Evolutionary conservation across 2,888 invertebrate genomes (phyloP).

Genomic region (Latheticus oryzae): DNA sequence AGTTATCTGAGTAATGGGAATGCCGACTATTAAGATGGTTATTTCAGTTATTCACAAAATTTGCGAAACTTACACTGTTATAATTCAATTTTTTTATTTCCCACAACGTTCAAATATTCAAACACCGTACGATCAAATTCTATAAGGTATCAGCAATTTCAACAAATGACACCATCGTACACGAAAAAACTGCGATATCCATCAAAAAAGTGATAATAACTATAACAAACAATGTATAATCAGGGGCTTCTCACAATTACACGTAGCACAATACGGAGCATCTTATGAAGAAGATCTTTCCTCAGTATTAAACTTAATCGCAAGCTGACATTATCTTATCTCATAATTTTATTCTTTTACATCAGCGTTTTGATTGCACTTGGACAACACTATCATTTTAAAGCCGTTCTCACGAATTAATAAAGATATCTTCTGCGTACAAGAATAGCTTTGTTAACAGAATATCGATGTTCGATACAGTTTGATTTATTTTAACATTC

Average conservation of each 20-base stretch:
- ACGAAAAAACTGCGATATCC: constrained; percentile 14
- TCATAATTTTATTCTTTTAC: constrained; percentile 29
- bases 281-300: constrained; percentile 9
- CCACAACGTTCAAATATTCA: constrained; percentile 8
- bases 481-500: constrained; percentile 17
- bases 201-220: constrained; percentile 25
- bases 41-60: constrained; percentile 21
- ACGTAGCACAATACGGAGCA: constrained; percentile 12
- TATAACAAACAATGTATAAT: constrained; percentile 25
- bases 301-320: constrained; percentile 23
- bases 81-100: constrained; percentile 7
- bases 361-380: constrained; percentile 13
- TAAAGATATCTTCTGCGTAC: constrained; percentile 11
- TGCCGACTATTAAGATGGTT: constrained; percentile 15
- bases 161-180: constrained; percentile 1
- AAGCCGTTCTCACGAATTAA: constrained; percentile 24
- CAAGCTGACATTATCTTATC: constrained; percentile 23
- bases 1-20: constrained; percentile 24
- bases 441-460: constrained; percentile 14
- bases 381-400: constrained; percentile 12
- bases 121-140: constrained; percentile 1
- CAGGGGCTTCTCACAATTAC: constrained; percentile 25
- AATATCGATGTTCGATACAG: constrained; percentile 12
- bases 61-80: constrained; percentile 8
- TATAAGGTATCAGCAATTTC: not conserved